phyloP scores from a whole-genome alignment of 2,113 vertebrate species.

The Astatoreochromis straeleni region DNA sequence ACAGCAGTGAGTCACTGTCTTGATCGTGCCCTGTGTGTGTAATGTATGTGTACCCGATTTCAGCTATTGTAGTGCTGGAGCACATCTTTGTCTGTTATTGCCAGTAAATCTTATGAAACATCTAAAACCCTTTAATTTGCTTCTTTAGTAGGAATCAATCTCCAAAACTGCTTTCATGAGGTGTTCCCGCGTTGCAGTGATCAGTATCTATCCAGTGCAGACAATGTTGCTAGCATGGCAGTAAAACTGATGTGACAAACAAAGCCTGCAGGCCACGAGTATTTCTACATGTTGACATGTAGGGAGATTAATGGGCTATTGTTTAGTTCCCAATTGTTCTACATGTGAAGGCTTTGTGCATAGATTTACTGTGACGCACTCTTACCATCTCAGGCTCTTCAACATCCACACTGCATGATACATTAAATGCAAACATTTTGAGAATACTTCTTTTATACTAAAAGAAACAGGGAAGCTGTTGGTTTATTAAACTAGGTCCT shows the following conservation, averaged over 20 bases:
- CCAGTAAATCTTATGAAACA: not conserved
- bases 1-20: not conserved
- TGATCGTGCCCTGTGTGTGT: not conserved
- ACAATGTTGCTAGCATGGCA: not conserved
- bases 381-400: not conserved
- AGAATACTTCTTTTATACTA: not conserved
- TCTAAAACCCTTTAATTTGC: not conserved
- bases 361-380: not conserved
- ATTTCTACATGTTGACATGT: not conserved
- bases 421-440: not conserved
- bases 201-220: not conserved
- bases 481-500: not conserved
- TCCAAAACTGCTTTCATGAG: not conserved
- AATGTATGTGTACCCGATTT: not conserved
- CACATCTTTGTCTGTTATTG: not conserved
- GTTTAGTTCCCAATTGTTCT: not conserved
- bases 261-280: not conserved
- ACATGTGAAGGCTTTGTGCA: not conserved
- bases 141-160: not conserved
- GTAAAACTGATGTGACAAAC: not conserved
- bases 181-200: not conserved
- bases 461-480: not conserved
- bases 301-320: not conserved
- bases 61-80: not conserved
- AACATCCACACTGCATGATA: not conserved